These are phyloP conservation scores for Plestiodon gilberti DNA, from an alignment of 2,113 vertebrate genomes.

Conservation along the genomic window DNA sequence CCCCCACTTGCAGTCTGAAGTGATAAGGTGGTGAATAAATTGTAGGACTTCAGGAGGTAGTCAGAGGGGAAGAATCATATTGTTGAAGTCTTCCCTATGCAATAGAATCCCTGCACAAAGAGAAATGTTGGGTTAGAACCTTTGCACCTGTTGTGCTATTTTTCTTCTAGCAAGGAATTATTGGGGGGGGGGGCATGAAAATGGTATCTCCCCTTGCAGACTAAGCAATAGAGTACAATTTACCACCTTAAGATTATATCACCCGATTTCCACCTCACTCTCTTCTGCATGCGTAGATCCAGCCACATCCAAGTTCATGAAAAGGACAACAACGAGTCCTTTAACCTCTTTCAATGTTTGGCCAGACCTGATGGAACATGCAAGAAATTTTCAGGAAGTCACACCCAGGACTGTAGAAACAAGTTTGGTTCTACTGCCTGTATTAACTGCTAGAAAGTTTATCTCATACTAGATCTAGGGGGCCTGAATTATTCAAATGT, in stretches of 20 bases:
- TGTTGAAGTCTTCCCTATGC: neutral
- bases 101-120: neutral
- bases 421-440: neutral
- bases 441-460: neutral
- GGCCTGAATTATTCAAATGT: neutral
- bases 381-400: constrained; percentile 22
- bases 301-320: neutral
- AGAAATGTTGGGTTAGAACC: neutral
- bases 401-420: constrained; percentile 5
- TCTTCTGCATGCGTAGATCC: neutral
- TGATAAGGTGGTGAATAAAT: neutral
- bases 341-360: constrained; percentile 12
- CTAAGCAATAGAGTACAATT: neutral
- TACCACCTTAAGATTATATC: neutral
- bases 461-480: neutral
- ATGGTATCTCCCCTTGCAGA: neutral
- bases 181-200: neutral
- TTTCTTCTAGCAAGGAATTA: neutral
- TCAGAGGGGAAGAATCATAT: neutral
- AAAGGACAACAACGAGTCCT: neutral
- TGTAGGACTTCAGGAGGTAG: neutral
- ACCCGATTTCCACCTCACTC: neutral
- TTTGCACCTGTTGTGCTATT: neutral
- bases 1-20: neutral
- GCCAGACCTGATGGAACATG: constrained; percentile 21